Evolutionary conservation across 1,140 invertebrate species (phyloP), one percentile per base, ranked within the genome.

Genomic region (Lethrus apterus): DNA sequence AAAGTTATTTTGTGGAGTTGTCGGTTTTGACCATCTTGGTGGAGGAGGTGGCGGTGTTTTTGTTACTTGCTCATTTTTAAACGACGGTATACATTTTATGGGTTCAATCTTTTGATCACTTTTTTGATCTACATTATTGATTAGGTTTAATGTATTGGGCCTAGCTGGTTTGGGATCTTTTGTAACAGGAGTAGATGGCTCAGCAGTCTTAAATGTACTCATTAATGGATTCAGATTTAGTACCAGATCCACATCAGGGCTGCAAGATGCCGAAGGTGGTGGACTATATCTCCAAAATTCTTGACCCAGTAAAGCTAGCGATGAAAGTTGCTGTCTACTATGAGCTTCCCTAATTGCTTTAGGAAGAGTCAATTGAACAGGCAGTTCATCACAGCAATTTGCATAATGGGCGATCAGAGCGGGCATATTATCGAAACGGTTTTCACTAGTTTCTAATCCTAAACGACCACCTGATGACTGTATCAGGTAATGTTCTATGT

Each of bases 401-500:
- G 87, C 87, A 67, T 97, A 97, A 70, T 96, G 89, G 38, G 88
- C 86, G 45, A 98, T 86, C 45, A 97, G 75, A 36, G 85, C 80
- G 15, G 92, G 90, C 62, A 96, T 90, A 54, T 87, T 88, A 62
- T 84, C 83, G 66, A 96, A 97, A 52, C 84, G 81, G 70, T 94
- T 91, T 56, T 89, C 84, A 10, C 91, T 95, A 43, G 90, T 93
- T 70, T 97, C 92, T 48, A 98, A 74, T 33, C 87, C 86, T 47
- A 94, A 76, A 50, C 84, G 79, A 40, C 84, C 79, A 36, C 79
- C 78, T 41, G 80, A 78, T 9, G 85, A 82, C 65, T 95, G 90
- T 34, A 98, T 92, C 46, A 98, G 76, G 71, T 96, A 97, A 69
- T 98, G 93, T 62, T 96, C 92, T 51, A 95, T 91, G 66, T 92